Evolutionary conservation across 2,797 vertebrate genomes (phyloP), one percentile per base, ranked within the genome.

Genomic region (Cirrhinus molitorella): DNA sequence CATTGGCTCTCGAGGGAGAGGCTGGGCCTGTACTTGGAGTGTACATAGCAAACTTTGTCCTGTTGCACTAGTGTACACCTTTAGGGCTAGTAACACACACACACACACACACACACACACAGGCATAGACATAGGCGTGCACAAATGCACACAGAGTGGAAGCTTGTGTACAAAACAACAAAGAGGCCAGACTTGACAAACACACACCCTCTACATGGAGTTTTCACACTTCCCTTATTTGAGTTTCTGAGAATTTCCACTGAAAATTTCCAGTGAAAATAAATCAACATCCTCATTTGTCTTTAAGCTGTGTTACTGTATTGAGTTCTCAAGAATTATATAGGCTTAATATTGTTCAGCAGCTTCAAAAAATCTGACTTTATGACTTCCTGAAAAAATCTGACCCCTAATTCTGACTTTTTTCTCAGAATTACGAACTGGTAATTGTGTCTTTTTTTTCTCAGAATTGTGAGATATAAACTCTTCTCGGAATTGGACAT

Each of bases 1-100:
- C 89, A 93, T 90, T 91, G 92, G 92, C 31, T 81, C 88, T 77
- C 31, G 85, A 82, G 28, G 31, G 59, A 28, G 63, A 84, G 47
- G 66, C 68, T 70, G 86, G 23, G 45, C 47, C 11, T 76, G 81
- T 75, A 57, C 79, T 34, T 17, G 2, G 57, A 55, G 23, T 43
- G 47, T 31, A 76, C 73, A 70, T 49, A 13, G 59, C 71, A 85
- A 88, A 87, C 88, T 87, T 85, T 88, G 85, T 75, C 81, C 85
- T 19, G 71, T 77, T 79, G 85, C 77, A 84, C 70, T 72, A 73
- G 61, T 34, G 57, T 53, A 68, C 79, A 84, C 59, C 59, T 83
- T 53, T 16, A 53, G 79, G 83, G 76, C 49, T 23, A 47, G 47
- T 71, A 68, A 86, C 21, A 68, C 37, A 71, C 65, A 75, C 79